Base-by-base conservation (phyloP, 2,113 vertebrate genomes). In the Todiramphus saurophagus region DNA sequence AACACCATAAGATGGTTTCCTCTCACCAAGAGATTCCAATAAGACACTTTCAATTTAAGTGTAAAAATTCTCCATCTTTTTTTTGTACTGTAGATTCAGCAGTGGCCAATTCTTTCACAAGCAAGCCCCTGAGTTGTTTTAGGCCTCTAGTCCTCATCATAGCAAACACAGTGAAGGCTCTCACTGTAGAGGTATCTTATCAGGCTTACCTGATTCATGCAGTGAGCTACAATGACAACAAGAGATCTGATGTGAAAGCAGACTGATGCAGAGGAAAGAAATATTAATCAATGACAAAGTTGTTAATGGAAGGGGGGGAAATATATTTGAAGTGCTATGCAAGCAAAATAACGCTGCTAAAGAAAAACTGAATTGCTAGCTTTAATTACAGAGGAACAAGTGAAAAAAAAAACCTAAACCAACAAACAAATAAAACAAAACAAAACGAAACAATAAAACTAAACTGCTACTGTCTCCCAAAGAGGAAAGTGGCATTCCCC, bases 31-130 rank as follows among this genome's bases (percentile, higher is more conserved):
- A 73, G 76, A 50, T 44, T 92, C 94, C 76, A 84, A 9, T 60
- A 94, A 92, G 56, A 84, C 28, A 55, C 53, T 84, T 94, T 43
- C 85, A 87, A 89, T 84, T 82, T 91, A 85, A 85, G 84, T 37
- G 53, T 56, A 93, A 94, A 91, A 77, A 46, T 74, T 94, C 80
- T 80, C 48, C 86, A 69, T 80, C 39, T 56, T 93, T 94, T 43
- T 70, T 25, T 39, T 72, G 11, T 73, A 11, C 23, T 74, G 16
- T 44, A 74, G 13, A 70, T 92, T 89, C 72, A 91, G 33, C 33
- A 15, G 63, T 63, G 43, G 51, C 13, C 5, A 2, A 80, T 76
- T 75, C 73, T 94, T 87, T 75, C 31, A 86, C 28, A 68, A 83
- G 81, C 8, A 80, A 90, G 25, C 33, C 10, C 86, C 85, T 43